Conservation (phyloP, 1,140 invertebrate genomes). For the Leptonema lineaticorne region DNA sequence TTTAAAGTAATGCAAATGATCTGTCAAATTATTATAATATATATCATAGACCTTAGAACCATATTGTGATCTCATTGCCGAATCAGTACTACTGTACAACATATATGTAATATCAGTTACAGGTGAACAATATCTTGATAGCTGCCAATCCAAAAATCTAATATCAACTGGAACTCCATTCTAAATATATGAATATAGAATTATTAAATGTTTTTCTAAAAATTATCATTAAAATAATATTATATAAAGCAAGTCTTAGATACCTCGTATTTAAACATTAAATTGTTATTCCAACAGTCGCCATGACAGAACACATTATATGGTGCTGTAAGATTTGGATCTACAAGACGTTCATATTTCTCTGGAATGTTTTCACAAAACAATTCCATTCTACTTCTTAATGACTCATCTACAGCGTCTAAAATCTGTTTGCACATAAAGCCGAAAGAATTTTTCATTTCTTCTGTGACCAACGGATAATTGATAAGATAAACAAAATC, state of each 20-base stretch:
- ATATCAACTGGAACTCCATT: neutral
- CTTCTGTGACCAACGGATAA: neutral
- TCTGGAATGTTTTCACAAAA: neutral
- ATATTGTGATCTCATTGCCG: neutral
- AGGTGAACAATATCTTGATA: neutral
- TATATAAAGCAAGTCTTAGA: neutral
- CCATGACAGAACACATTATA: slow-evolving; percentile 55
- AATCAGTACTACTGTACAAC: neutral
- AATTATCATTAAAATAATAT: neutral
- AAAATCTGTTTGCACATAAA: neutral
- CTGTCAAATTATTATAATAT: too few relatives aligned
- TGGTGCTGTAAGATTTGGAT: neutral
- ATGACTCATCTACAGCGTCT: neutral
- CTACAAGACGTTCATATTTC: neutral
- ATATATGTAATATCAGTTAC: neutral
- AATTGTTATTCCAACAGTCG: slow-evolving; percentile 59
- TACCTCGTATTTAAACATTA: slow-evolving; percentile 52
- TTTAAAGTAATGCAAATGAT: too few relatives aligned
- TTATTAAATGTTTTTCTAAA: too few relatives aligned
- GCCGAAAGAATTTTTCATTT: neutral
- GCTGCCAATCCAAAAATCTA: neutral
- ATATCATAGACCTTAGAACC: too few relatives aligned
- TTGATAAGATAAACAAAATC: neutral
- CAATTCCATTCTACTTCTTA: neutral
- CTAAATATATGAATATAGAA: too few relatives aligned